A percentile compares a stretch with the other conserved stretches of the same genome.
Evolutionary conservation across 2,797 vertebrate species (phyloP).

Genomic region (Takifugu ocellatus): DNA sequence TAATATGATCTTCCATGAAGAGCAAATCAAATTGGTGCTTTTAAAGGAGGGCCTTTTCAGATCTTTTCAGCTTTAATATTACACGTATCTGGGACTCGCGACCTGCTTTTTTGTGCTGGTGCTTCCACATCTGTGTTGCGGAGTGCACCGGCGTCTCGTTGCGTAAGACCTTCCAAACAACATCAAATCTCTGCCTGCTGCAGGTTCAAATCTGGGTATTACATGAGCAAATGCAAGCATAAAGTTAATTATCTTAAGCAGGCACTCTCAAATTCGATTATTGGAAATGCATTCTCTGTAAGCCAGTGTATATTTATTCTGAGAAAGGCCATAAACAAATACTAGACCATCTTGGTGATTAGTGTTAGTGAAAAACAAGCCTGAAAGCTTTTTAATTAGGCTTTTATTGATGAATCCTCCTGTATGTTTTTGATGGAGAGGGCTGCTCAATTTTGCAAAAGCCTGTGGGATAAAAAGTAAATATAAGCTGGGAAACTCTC

Average conservation of each 20-base stretch:
- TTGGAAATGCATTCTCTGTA: conserved; percentile 57
- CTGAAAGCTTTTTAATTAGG: conserved; percentile 83
- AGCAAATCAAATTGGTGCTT: conserved; percentile 18
- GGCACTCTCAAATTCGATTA: conserved; percentile 61
- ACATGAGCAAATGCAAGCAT: conserved; percentile 19
- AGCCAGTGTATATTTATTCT: conserved; percentile 41
- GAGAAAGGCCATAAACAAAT: conserved; percentile 47
- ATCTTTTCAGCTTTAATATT: background rate
- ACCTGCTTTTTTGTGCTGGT: conserved; percentile 12
- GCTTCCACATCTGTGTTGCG: conserved; percentile 6
- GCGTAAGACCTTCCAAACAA: conserved; percentile 6
- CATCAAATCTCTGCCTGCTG: conserved; percentile 15
- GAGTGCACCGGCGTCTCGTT: conserved; percentile 7
- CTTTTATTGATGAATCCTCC: conserved; percentile 60
- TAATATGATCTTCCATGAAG: conserved; percentile 10
- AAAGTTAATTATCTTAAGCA: conserved; percentile 54
- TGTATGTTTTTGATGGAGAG: conserved; percentile 58
- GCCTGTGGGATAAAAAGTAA: conserved; percentile 42
- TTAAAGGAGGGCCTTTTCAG: conserved; percentile 9
- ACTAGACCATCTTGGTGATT: conserved; percentile 65
- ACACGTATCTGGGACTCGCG: conserved; percentile 17
- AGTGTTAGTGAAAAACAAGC: conserved; percentile 73
- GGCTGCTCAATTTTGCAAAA: conserved; percentile 70
- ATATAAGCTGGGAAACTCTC: conserved; percentile 32
- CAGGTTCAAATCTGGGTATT: conserved; percentile 23